Percentiles rank a stretch among this genome's conserved stretches.
phyloP scores from a whole-genome alignment of 2,113 vertebrate genomes.

The Salminus brasiliensis region DNA sequence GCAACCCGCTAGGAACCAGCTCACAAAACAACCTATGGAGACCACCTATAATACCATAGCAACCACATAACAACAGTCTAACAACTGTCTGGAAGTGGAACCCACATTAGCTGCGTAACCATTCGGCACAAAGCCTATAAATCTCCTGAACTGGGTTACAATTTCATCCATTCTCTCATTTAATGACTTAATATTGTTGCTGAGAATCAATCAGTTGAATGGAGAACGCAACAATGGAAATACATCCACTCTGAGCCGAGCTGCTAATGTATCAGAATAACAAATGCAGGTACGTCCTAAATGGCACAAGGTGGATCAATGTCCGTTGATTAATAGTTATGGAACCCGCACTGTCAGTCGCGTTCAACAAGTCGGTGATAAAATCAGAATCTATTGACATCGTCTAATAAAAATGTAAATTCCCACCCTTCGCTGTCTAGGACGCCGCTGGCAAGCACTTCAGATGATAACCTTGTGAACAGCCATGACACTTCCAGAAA shows the following conservation, averaged over 20 bases:
- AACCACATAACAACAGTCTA: too few species aligned
- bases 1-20: too few species aligned
- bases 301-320: conserved; percentile 21
- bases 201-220: background rate
- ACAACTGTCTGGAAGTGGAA: too few species aligned
- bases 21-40: too few species aligned
- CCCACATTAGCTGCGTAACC: too few species aligned
- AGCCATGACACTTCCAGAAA: conserved; percentile 23
- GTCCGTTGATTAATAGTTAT: conserved; percentile 41
- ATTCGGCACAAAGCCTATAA: too few species aligned
- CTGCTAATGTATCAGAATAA: background rate
- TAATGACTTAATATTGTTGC: background rate
- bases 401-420: conserved; percentile 52
- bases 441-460: background rate
- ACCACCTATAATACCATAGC: too few species aligned
- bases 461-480: conserved; percentile 22
- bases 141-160: background rate
- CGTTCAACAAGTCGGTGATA: conserved; percentile 47
- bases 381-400: conserved; percentile 27
- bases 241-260: too few species aligned
- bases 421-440: background rate
- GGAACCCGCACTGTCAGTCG: background rate
- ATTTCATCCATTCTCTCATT: background rate
- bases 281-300: background rate
- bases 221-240: too few species aligned